phyloP scores from a whole-genome alignment of 2,888 invertebrate species.

The Drosophila kanekoi region DNA sequence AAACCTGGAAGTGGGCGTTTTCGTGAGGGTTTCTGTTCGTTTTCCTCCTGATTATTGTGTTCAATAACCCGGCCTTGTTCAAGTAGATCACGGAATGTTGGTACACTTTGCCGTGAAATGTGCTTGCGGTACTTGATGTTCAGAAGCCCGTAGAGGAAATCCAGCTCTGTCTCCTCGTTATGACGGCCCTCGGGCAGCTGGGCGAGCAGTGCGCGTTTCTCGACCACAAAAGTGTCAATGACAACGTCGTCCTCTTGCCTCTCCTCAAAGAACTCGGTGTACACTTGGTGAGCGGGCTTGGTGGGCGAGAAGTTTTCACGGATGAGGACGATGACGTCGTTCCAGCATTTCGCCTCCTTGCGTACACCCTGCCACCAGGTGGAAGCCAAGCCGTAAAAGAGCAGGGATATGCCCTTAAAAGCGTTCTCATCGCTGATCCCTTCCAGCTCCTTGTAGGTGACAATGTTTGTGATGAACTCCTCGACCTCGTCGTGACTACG shows the following conservation, averaged over 20 bases:
- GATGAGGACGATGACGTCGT: conserved; percentile 76
- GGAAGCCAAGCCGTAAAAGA: conserved; percentile 78
- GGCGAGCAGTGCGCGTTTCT: conserved; percentile 81
- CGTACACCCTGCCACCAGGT: conserved; percentile 84
- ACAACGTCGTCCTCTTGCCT: conserved; percentile 68
- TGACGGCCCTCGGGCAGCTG: conserved; percentile 81
- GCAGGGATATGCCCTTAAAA: conserved; percentile 78
- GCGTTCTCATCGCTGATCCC: conserved; percentile 81
- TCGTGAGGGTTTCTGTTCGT: neutral
- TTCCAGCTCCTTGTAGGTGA: conserved; percentile 82
- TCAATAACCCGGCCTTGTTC: conserved; percentile 82
- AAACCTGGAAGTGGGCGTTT: neutral
- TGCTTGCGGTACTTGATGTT: conserved; percentile 82
- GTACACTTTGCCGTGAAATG: conserved; percentile 75
- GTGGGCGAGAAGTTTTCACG: conserved; percentile 83
- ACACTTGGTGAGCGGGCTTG: conserved; percentile 82
- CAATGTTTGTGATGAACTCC: conserved; percentile 78
- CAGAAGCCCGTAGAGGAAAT: conserved; percentile 82
- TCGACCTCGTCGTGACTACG: conserved; percentile 82
- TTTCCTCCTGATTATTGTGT: conserved; percentile 73
- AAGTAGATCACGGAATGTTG: conserved; percentile 79
- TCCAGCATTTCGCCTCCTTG: conserved; percentile 82
- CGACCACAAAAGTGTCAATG: conserved; percentile 82
- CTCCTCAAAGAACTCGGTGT: conserved; percentile 81
- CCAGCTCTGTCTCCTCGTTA: conserved; percentile 80